Evolutionary conservation across 2,113 vertebrate genomes (phyloP).

Genomic region (Theristicus caerulescens): DNA sequence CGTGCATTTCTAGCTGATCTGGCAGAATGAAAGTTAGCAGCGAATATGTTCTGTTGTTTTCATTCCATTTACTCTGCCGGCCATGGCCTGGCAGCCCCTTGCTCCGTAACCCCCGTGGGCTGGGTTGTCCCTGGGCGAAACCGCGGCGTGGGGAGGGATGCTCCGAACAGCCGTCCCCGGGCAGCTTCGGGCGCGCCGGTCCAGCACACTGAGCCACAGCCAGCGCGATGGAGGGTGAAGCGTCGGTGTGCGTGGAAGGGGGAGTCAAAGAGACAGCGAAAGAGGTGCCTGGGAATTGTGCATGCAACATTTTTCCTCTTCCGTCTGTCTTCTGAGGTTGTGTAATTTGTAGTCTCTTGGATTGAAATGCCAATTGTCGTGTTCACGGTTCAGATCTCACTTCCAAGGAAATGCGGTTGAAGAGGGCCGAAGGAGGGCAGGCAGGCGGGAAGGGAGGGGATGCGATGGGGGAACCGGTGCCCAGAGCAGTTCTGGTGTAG

Average conservation of each 20-base stretch:
- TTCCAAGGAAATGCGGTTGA: too few relatives aligned
- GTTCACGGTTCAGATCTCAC: too few relatives aligned
- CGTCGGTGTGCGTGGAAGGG: too few relatives aligned
- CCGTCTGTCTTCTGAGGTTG: neutral
- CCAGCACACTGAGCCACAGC: neutral
- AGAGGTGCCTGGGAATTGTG: neutral
- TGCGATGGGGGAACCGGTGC: neutral
- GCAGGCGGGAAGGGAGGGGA: neutral
- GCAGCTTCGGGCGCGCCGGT: neutral
- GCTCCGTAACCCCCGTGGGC: rapidly evolving
- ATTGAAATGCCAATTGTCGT: too few relatives aligned
- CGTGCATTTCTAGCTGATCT: neutral
- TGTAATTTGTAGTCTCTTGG: too few relatives aligned
- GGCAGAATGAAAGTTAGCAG: neutral
- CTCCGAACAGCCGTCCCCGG: neutral
- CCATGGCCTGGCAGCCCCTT: neutral
- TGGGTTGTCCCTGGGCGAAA: neutral
- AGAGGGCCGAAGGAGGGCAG: too few relatives aligned
- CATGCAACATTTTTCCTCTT: too few relatives aligned
- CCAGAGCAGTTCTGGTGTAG: neutral
- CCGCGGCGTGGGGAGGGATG: neutral
- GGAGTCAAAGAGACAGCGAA: neutral
- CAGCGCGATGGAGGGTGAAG: neutral
- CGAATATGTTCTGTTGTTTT: neutral
- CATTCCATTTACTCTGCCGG: neutral